Base-by-base conservation (phyloP, 2,113 vertebrate genomes). In the Actenoides hombroni region DNA sequence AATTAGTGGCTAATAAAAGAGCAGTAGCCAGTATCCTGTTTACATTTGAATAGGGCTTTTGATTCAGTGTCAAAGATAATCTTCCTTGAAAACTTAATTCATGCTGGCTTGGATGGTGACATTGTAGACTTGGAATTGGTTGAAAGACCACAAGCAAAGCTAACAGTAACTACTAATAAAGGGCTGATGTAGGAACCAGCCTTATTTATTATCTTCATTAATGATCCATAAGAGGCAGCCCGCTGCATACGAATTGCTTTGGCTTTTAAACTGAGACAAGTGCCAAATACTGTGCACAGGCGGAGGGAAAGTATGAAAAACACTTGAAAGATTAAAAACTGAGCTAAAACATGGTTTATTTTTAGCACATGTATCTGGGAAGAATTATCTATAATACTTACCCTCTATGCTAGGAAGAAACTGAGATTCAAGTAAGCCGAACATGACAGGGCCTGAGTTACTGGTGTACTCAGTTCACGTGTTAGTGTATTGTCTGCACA, bases 11-110 rank as follows among this genome's bases (percentile, higher is more conserved):
- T 88, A 73, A 57, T 84, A 29, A 74, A 94, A 86, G 51, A 91
- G 60, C 40, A 74, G 76, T 71, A 90, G 53, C 68, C 68, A 88
- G 29, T 75, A 83, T 26, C 28, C 64, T 83, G 60, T 94, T 92
- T 95, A 56, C 79, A 78, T 92, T 88, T 96, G 92, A 95, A 96
- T 94, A 77, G 67, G 19, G 35, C 79, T 97, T 94, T 93, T 96
- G 88, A 75, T 74, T 51, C 83, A 46, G 29, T 51, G 54, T 95
- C 85, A 88, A 28, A 95, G 74, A 83, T 77, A 92, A 88, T 94
- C 67, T 76, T 87, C 65, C 87, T 78, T 95, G 88, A 81, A 93
- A 95, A 83, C 60, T 33, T 83, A 70, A 96, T 94, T 88, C 29
- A 10, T 63, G 76, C 56, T 77, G 88, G 35, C 37, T 94, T 81